phyloP scores from a whole-genome alignment of 2,113 vertebrate genomes.

The Menura novaehollandiae region DNA sequence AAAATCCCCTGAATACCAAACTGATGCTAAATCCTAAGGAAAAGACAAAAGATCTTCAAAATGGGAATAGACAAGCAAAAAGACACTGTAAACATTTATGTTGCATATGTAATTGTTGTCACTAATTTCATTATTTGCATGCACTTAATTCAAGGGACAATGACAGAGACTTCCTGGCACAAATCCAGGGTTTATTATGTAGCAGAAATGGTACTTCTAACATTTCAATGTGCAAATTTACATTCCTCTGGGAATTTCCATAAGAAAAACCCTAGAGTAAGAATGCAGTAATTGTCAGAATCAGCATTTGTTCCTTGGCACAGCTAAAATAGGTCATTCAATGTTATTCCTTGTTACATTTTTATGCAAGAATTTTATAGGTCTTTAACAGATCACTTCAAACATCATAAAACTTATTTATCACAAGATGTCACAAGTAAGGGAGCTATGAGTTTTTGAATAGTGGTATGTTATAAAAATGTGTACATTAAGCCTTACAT shows the following conservation, averaged over 20 bases:
- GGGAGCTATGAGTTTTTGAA: neutral
- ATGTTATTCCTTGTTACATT: neutral
- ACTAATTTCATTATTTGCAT: neutral
- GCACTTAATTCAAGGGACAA: neutral
- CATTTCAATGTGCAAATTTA: neutral
- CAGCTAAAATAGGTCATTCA: conserved; percentile 40
- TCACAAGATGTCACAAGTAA: neutral
- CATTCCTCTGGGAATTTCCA: neutral
- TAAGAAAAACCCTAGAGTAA: neutral
- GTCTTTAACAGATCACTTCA: neutral
- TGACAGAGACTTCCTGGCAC: neutral
- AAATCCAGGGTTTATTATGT: neutral
- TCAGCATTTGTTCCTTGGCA: conserved; percentile 9
- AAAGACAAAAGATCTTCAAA: neutral
- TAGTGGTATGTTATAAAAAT: neutral
- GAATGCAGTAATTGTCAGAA: conserved; percentile 17
- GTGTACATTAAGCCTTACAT: neutral
- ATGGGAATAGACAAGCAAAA: neutral
- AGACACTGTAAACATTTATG: neutral
- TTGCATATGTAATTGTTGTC: neutral
- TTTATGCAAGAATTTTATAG: neutral
- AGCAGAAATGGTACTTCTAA: neutral
- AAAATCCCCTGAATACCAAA: neutral
- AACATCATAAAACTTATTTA: neutral
- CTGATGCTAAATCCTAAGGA: neutral